Percentiles rank a stretch among this genome's conserved stretches.
Evolutionary conservation across 2,888 invertebrate species (phyloP).

Genomic region (Noctua janthina): DNA sequence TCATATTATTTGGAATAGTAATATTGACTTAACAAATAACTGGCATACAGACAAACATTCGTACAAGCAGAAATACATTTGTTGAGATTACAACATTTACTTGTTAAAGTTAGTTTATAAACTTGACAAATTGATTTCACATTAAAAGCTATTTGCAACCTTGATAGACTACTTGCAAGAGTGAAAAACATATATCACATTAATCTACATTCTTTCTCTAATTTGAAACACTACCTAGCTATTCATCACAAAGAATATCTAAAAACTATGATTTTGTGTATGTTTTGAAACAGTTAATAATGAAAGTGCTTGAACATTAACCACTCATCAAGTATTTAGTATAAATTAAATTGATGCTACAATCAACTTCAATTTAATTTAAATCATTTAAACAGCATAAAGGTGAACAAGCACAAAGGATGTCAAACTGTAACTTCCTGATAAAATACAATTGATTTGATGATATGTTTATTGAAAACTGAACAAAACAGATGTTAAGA

Average conservation of each 20-base stretch:
- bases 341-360: slow-evolving; percentile 12
- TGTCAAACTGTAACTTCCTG: slow-evolving; percentile 17
- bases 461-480: neutral
- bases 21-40: slow-evolving; percentile 18
- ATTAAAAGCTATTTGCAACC: slow-evolving; percentile 53
- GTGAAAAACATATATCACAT: slow-evolving; percentile 57
- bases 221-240: slow-evolving; percentile 59
- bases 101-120: slow-evolving; percentile 32
- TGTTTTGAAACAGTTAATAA: slow-evolving; percentile 10
- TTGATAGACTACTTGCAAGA: slow-evolving; percentile 41
- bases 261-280: slow-evolving; percentile 44
- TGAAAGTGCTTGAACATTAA: slow-evolving; percentile 36
- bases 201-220: slow-evolving; percentile 36
- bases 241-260: slow-evolving; percentile 54
- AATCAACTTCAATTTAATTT: slow-evolving; percentile 1
- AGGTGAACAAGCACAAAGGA: neutral
- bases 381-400: neutral
- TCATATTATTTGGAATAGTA: slow-evolving; percentile 42
- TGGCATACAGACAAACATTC: slow-evolving; percentile 10
- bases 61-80: slow-evolving; percentile 25
- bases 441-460: neutral
- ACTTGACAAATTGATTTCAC: slow-evolving; percentile 41
- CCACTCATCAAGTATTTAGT: slow-evolving; percentile 24
- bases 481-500: slow-evolving; percentile 5
- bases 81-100: slow-evolving; percentile 49